Evolutionary conservation across 1,140 invertebrate species (phyloP).

Genomic region (Brachionus rubens): DNA sequence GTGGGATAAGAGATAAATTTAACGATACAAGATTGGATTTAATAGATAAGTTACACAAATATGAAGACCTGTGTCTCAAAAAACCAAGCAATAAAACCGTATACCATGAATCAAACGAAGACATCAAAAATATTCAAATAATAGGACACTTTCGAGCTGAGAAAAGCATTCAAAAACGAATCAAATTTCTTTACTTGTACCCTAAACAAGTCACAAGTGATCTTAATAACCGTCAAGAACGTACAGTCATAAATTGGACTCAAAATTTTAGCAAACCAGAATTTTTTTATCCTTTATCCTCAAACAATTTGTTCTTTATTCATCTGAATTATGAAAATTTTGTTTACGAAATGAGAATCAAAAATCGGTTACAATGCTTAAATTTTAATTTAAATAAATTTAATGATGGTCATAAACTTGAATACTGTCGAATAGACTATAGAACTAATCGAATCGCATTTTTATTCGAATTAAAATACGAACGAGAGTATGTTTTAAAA

Average conservation of each 20-base stretch:
- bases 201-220: not conserved
- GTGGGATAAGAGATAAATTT: too few species aligned
- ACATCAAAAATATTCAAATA: not conserved
- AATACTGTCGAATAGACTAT: not conserved
- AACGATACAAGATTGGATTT: too few species aligned
- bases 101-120: not conserved
- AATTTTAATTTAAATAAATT: not conserved
- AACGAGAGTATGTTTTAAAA: not conserved
- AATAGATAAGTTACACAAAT: too few species aligned
- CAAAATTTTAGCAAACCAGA: not conserved
- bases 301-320: not conserved
- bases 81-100: not conserved
- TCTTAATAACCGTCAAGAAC: not conserved
- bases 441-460: not conserved
- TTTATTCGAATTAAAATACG: conserved; percentile 4
- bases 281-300: not conserved
- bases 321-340: not conserved
- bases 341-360: not conserved
- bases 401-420: not conserved
- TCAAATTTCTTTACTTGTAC: conserved; percentile 11
- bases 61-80: too few species aligned
- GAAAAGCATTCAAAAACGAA: not conserved
- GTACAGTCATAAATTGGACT: not conserved
- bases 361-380: not conserved
- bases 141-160: not conserved